Conservation (phyloP, 2,888 invertebrate genomes). For the Laothoe populi region DNA sequence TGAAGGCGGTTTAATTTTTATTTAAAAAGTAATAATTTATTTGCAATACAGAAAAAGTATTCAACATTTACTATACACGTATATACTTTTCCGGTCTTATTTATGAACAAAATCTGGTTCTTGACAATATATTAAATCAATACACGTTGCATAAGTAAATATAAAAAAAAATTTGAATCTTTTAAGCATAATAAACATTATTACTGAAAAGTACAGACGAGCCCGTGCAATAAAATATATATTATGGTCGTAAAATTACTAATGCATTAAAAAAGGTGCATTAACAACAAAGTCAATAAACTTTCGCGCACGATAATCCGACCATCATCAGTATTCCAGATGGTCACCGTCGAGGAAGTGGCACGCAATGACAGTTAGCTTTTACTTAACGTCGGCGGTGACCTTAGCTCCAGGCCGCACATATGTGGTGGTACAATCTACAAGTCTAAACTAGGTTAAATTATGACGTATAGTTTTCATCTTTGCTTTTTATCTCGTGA, state of each 20-base stretch:
- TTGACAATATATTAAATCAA: no score
- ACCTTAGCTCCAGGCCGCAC: constrained; percentile 43
- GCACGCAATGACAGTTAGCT: constrained; percentile 57
- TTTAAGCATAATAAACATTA: no score
- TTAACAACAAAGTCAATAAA: constrained; percentile 29
- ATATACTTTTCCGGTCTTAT: no score
- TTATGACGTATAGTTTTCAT: constrained; percentile 4
- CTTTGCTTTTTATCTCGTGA: no score
- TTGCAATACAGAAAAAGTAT: no score
- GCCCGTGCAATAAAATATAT: background rate
- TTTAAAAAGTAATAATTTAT: no score
- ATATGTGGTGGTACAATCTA: background rate
- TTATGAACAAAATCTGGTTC: no score
- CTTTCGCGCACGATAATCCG: constrained; percentile 41
- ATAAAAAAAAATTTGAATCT: no score
- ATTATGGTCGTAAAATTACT: background rate
- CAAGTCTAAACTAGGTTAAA: constrained; percentile 6
- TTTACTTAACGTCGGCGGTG: constrained; percentile 53
- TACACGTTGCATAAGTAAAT: no score
- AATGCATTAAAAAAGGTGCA: constrained; percentile 10
- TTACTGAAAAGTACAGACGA: no score
- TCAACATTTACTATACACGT: no score
- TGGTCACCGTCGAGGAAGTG: constrained; percentile 50
- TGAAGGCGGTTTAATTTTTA: no score
- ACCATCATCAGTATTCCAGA: constrained; percentile 49